phyloP scores from a whole-genome alignment of 2,888 invertebrate species.

The Axea sp. region DNA sequence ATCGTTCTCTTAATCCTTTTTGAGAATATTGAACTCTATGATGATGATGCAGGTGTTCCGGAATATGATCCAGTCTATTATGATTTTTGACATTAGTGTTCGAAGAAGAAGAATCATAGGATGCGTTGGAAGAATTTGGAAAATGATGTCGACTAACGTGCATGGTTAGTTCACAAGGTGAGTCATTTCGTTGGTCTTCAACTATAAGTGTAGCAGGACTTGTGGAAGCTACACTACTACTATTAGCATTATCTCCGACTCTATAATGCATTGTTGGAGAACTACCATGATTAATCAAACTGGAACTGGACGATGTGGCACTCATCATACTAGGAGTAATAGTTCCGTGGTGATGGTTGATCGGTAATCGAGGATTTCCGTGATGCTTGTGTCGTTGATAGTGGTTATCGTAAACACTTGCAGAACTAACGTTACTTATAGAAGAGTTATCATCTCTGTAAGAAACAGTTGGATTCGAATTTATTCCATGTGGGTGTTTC shows the following conservation, averaged over 20 bases:
- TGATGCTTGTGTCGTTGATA: constrained; percentile 64
- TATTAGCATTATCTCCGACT: constrained; percentile 54
- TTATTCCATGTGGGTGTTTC: constrained; percentile 34
- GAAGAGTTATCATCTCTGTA: constrained; percentile 38
- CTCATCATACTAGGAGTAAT: constrained; percentile 66
- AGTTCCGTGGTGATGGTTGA: constrained; percentile 66
- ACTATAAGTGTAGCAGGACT: constrained; percentile 66
- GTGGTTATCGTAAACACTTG: constrained; percentile 30
- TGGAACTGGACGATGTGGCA: constrained; percentile 70
- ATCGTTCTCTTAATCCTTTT: constrained; percentile 67
- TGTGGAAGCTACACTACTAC: constrained; percentile 66
- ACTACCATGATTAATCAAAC: constrained; percentile 69
- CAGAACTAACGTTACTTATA: constrained; percentile 25
- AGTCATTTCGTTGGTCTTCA: constrained; percentile 68
- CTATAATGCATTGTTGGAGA: constrained; percentile 67
- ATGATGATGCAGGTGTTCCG: constrained; percentile 71
- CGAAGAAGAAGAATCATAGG: constrained; percentile 74
- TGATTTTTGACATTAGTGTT: constrained; percentile 71
- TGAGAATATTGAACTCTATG: constrained; percentile 66
- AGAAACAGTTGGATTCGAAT: constrained; percentile 16
- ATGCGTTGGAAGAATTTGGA: constrained; percentile 73
- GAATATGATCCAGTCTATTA: constrained; percentile 71
- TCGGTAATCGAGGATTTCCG: constrained; percentile 52
- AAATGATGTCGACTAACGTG: constrained; percentile 71
- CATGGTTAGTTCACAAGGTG: constrained; percentile 68